phyloP scores from a whole-genome alignment of 2,113 vertebrate genomes.

The Phaethon lepturus region DNA sequence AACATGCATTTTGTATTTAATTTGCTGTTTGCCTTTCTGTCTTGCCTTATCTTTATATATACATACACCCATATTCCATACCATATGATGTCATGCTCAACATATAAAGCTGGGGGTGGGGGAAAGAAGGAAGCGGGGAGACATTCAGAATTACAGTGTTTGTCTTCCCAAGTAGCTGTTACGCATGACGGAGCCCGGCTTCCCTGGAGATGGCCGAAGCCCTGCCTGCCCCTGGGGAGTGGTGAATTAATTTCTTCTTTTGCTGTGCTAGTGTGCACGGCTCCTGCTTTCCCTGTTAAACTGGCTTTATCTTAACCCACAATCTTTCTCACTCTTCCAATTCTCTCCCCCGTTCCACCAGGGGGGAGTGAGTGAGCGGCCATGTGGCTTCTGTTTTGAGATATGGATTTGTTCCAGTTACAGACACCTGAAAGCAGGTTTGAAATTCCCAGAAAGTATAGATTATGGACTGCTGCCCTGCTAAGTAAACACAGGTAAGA shows the following conservation, averaged over 20 bases:
- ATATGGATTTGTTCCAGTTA: not conserved
- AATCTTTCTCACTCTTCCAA: not conserved
- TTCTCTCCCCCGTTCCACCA: not conserved
- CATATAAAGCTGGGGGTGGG: too few species aligned
- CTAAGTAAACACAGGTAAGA: not conserved
- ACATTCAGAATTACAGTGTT: rapidly evolving
- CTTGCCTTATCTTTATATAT: not conserved
- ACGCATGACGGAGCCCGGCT: not conserved
- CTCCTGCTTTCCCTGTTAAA: not conserved
- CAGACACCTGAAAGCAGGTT: not conserved
- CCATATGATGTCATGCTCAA: too few species aligned
- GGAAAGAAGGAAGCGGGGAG: not conserved
- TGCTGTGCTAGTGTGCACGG: not conserved
- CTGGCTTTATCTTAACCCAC: not conserved
- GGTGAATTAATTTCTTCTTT: not conserved
- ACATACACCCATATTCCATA: rapidly evolving
- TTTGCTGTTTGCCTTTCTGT: not conserved
- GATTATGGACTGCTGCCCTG: not conserved
- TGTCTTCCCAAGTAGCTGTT: not conserved
- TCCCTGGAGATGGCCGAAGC: not conserved
- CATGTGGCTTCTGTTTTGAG: not conserved
- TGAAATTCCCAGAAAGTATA: not conserved
- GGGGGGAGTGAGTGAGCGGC: not conserved
- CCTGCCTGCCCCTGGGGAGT: not conserved
- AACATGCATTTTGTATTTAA: not conserved